These are phyloP conservation scores for Gopherus flavomarginatus DNA, from an alignment of 2,113 vertebrate genomes.

Conservation along the genomic window DNA sequence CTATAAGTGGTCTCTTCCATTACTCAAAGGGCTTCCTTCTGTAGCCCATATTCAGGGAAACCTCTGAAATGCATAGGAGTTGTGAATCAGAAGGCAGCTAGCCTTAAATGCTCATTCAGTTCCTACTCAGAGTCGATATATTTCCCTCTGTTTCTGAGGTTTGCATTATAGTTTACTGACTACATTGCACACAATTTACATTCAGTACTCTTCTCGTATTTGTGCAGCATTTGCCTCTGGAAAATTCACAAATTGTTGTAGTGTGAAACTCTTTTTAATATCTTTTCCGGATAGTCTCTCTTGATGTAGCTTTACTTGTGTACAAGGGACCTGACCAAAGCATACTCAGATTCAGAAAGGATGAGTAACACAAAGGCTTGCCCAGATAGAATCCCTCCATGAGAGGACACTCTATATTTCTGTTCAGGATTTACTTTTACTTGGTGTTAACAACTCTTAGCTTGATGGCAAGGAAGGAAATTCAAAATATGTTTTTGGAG, in stretches of 20 bases:
- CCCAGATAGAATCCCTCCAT: background rate
- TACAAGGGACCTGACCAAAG: background rate
- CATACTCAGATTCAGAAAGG: accelerated
- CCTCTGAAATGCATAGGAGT: background rate
- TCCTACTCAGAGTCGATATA: background rate
- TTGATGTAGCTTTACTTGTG: background rate
- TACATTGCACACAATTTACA: background rate
- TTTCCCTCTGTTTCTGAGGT: background rate
- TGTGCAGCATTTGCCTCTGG: background rate
- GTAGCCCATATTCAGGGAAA: background rate
- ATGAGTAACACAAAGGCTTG: background rate
- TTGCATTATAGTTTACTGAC: background rate
- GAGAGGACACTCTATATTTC: background rate
- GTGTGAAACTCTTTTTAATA: background rate
- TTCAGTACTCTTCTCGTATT: background rate
- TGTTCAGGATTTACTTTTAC: background rate
- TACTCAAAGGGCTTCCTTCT: background rate
- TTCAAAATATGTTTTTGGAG: background rate
- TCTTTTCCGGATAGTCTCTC: background rate
- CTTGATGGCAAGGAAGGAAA: background rate
- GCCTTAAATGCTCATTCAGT: background rate
- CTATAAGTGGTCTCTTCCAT: background rate
- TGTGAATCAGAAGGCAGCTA: background rate
- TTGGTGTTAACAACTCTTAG: background rate
- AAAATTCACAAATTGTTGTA: background rate